Percentiles rank a stretch among this genome's conserved stretches.
Conservation (phyloP, 2,113 vertebrate genomes). For the Fulmarus glacialis region DNA sequence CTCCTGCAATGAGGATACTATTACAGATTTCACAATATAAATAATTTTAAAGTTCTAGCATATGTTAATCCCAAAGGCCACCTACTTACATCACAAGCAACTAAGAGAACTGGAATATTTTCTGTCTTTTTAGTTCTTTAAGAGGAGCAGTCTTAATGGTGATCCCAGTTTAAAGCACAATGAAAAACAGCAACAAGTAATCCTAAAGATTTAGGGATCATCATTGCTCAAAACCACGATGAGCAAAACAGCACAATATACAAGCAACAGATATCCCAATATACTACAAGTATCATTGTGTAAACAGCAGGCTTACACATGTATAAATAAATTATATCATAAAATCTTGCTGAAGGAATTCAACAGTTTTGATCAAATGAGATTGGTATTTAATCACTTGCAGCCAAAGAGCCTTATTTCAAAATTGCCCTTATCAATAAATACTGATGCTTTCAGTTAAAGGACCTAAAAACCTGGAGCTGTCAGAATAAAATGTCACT, state of each 20-base stretch:
- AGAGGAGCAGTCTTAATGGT: background rate
- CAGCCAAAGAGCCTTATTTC: slow-evolving; percentile 3
- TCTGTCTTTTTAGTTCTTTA: background rate
- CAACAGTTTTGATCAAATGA: background rate
- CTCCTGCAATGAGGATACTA: background rate
- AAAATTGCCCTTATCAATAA: slow-evolving; percentile 24
- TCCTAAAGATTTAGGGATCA: background rate
- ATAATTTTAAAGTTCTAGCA: background rate
- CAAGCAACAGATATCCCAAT: background rate
- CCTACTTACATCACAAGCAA: background rate
- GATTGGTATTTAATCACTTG: slow-evolving; percentile 17
- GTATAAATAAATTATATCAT: background rate
- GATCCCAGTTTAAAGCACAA: background rate
- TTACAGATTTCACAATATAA: background rate
- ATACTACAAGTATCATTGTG: background rate
- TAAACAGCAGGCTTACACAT: background rate
- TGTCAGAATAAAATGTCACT: background rate
- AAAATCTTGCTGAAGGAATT: background rate
- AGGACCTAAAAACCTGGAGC: background rate
- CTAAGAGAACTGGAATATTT: background rate
- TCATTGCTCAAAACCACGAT: background rate
- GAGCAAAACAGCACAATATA: background rate
- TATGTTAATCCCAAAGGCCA: background rate
- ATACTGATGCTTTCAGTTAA: background rate
- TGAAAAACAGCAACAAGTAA: background rate